phyloP scores from a whole-genome alignment of 53 echinoderm and acorn worm genomes.

The Antedon mediterranea region DNA sequence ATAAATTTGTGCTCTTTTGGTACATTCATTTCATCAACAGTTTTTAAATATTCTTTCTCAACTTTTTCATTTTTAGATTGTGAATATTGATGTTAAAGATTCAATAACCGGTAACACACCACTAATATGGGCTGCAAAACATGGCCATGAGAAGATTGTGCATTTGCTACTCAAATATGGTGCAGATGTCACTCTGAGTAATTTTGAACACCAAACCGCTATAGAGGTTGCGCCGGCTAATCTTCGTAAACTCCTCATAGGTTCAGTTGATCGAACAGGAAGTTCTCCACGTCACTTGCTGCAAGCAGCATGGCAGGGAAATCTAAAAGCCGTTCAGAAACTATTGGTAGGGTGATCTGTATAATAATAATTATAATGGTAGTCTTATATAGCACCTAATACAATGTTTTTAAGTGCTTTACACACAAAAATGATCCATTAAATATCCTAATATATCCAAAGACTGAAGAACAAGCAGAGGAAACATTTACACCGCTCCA shows the following conservation, averaged over 20 bases:
- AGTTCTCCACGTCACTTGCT: slow-evolving; percentile 65
- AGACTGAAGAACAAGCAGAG: too few species aligned
- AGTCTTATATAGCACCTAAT: too few species aligned
- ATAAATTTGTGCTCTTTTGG: too few species aligned
- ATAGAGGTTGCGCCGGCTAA: slow-evolving; percentile 40
- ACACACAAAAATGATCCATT: too few species aligned
- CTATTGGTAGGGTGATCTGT: slow-evolving; percentile 71
- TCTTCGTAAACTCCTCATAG: slow-evolving; percentile 34
- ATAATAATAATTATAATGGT: too few species aligned
- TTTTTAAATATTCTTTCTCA: background rate
- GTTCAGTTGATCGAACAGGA: slow-evolving; percentile 61
- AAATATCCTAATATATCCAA: too few species aligned
- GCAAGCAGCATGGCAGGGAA: slow-evolving; percentile 96
- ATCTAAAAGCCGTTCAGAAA: slow-evolving; percentile 38
- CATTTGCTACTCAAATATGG: slow-evolving; percentile 78
- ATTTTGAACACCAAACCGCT: slow-evolving; percentile 52
- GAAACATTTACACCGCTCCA: too few species aligned
- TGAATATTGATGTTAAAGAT: slow-evolving; percentile 78
- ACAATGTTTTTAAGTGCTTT: too few species aligned
- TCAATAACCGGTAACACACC: slow-evolving; percentile 68
- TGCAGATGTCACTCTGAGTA: slow-evolving; percentile 72
- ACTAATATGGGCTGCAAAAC: slow-evolving; percentile 52
- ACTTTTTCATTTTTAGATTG: slow-evolving; percentile 26
- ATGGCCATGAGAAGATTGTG: slow-evolving; percentile 41
- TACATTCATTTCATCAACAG: too few species aligned